Evolutionary conservation across 2,113 vertebrate species (phyloP).

Genomic region (Phylloscopus whistleri): DNA sequence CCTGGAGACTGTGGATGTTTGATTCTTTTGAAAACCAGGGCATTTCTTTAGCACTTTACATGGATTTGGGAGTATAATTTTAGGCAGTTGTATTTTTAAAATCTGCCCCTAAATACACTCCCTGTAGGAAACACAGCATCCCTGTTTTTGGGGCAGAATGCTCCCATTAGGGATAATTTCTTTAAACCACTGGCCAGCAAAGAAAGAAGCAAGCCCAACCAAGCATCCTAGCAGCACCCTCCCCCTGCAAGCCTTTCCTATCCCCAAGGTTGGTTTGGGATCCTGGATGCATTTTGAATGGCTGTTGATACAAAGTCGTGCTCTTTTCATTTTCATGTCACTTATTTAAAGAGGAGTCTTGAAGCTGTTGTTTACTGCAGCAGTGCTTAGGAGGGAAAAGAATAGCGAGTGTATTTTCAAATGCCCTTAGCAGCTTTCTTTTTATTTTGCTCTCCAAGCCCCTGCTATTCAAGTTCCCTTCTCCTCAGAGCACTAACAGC

Average conservation of each 20-base stretch:
- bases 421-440: slow-evolving; percentile 62
- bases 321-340: slow-evolving; percentile 59
- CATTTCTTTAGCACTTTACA: not conserved
- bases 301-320: slow-evolving; percentile 43
- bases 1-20: not conserved
- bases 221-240: not conserved
- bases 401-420: slow-evolving; percentile 50
- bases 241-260: not conserved
- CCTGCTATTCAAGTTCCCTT: slow-evolving; percentile 56
- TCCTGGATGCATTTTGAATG: slow-evolving; percentile 11
- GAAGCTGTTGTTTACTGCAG: slow-evolving; percentile 60
- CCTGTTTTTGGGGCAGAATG: not conserved
- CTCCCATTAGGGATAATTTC: not conserved
- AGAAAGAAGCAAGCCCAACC: not conserved
- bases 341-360: slow-evolving; percentile 52
- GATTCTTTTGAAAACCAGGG: slow-evolving; percentile 18
- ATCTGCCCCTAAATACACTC: not conserved
- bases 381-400: slow-evolving; percentile 35
- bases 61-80: slow-evolving; percentile 16
- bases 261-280: slow-evolving; percentile 42
- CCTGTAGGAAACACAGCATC: not conserved
- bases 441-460: slow-evolving; percentile 56
- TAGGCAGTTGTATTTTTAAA: slow-evolving; percentile 5
- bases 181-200: not conserved
- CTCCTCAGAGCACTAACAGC: slow-evolving; percentile 58